A percentile compares a stretch with the other conserved stretches of the same genome.
These are phyloP conservation scores for Zapornia atra DNA, from an alignment of 2,113 vertebrate species.

Conservation along the genomic window DNA sequence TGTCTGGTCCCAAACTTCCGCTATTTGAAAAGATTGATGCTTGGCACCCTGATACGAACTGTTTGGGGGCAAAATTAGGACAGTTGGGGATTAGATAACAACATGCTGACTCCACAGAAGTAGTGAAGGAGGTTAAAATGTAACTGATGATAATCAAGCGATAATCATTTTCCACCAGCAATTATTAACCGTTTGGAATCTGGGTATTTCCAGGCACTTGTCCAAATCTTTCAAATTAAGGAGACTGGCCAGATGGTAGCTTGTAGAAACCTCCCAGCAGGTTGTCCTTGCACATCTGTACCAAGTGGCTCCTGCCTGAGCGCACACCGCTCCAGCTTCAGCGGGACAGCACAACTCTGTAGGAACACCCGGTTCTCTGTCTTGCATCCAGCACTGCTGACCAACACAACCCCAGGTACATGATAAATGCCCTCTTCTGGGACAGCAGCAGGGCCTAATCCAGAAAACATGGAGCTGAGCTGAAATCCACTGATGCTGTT, in stretches of 20 bases:
- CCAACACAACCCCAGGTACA: not conserved
- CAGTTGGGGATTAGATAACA: not conserved
- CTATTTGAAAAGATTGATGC: not conserved
- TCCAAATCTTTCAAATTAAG: conserved; percentile 8
- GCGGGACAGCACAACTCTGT: not conserved
- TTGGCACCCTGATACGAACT: not conserved
- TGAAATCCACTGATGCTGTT: not conserved
- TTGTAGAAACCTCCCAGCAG: not conserved
- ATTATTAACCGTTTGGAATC: conserved; percentile 32
- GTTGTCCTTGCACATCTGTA: not conserved
- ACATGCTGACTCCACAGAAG: not conserved
- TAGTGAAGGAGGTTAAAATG: conserved; percentile 5
- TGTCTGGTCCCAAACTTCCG: not conserved
- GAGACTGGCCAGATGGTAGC: not conserved
- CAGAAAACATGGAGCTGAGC: not conserved
- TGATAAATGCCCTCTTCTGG: not conserved
- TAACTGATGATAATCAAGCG: conserved; percentile 8
- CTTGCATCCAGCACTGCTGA: not conserved
- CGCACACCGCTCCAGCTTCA: not conserved
- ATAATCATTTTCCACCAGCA: not conserved
- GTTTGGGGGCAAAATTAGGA: not conserved
- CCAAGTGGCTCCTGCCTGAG: not conserved
- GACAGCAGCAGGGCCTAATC: not conserved
- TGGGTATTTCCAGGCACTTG: not conserved
- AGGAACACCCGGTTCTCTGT: not conserved